Conservation (phyloP, 2,113 vertebrate species). For the Cnemophilus loriae region DNA sequence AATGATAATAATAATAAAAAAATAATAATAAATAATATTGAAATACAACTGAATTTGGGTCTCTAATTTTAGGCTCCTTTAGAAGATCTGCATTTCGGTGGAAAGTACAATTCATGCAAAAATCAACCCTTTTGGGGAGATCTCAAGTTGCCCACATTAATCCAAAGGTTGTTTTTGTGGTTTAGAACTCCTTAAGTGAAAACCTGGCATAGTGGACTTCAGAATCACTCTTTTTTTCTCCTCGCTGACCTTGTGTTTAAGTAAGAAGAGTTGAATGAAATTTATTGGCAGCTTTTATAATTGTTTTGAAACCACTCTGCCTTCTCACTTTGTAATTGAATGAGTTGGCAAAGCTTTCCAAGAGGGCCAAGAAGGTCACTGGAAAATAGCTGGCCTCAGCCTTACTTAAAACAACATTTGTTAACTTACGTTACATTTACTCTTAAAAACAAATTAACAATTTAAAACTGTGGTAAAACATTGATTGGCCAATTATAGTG, state of each 20-base stretch:
- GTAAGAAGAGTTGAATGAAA: slow-evolving; percentile 1
- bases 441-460: slow-evolving; percentile 32
- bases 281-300: slow-evolving; percentile 61
- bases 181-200: not conserved
- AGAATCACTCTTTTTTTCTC: not conserved
- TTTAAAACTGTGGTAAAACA: not conserved
- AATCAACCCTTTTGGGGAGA: not conserved
- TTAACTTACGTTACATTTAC: not conserved
- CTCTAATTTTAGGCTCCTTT: not conserved
- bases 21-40: not conserved
- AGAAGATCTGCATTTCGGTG: not conserved
- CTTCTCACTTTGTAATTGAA: not conserved
- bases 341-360: slow-evolving; percentile 38
- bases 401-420: not conserved
- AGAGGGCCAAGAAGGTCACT: not conserved
- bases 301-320: slow-evolving; percentile 52
- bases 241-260: slow-evolving; percentile 25
- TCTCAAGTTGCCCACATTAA: not conserved
- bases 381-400: slow-evolving; percentile 22
- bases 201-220: not conserved
- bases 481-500: slow-evolving; percentile 2
- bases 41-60: not conserved
- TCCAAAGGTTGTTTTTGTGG: not conserved
- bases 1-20: not conserved
- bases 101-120: not conserved